Evolutionary conservation across 2,113 vertebrate genomes (phyloP).

Genomic region (Aramus guarauna): DNA sequence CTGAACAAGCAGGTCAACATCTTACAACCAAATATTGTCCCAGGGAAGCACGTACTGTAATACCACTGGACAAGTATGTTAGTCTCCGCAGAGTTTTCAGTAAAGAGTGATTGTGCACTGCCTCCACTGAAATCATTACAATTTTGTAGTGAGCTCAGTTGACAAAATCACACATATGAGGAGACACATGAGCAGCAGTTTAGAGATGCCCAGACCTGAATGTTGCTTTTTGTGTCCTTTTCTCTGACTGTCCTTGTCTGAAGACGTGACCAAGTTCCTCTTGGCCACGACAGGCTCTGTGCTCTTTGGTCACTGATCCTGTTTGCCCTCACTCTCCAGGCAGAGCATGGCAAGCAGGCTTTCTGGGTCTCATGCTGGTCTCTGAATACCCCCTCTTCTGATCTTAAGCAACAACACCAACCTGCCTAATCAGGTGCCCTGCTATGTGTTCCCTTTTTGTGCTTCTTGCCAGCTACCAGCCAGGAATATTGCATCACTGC

Average conservation of each 20-base stretch:
- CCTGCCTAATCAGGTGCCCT: neutral
- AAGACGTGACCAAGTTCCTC: neutral
- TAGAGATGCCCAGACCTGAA: neutral
- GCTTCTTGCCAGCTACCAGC: neutral
- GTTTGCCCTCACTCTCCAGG: neutral
- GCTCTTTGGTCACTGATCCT: rapidly evolving
- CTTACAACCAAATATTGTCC: neutral
- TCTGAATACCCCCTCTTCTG: neutral
- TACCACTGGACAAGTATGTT: neutral
- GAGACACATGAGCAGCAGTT: neutral
- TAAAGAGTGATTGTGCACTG: rapidly evolving
- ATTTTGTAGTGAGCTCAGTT: neutral
- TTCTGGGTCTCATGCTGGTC: neutral
- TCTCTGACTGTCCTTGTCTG: neutral
- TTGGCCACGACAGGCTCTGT: rapidly evolving
- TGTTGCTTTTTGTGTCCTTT: neutral
- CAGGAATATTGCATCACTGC: neutral
- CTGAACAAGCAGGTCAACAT: neutral
- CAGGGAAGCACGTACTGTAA: neutral
- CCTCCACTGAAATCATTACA: neutral
- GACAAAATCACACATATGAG: neutral
- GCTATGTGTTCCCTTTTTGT: neutral
- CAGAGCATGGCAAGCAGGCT: rapidly evolving
- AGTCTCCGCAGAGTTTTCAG: neutral
- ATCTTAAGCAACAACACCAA: neutral